Evolutionary conservation across 2,113 vertebrate species (phyloP).

Genomic region (Macquaria australasica): DNA sequence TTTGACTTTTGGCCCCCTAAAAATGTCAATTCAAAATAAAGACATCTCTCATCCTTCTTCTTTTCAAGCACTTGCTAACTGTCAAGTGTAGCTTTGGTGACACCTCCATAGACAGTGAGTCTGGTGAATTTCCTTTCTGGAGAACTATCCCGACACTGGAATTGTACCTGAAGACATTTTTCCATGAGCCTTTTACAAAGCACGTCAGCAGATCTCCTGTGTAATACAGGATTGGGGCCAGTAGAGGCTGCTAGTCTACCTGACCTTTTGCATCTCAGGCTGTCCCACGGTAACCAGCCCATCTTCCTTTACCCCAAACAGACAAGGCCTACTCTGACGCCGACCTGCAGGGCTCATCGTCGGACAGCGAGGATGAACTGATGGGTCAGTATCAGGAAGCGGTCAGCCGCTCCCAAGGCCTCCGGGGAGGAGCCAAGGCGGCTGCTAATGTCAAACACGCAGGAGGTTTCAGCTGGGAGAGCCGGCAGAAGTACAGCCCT

Average conservation of each 20-base stretch:
- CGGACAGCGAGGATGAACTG: conserved; percentile 97
- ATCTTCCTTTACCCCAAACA: conserved; percentile 57
- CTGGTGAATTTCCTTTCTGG: no score
- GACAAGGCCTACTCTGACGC: conserved; percentile 89
- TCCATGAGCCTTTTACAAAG: background rate
- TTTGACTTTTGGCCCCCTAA: background rate
- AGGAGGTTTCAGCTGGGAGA: conserved; percentile 92
- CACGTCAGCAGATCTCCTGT: background rate
- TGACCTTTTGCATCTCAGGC: background rate
- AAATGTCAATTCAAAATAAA: background rate
- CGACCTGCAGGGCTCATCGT: conserved; percentile 92
- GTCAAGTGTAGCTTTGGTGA: background rate
- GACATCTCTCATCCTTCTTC: background rate
- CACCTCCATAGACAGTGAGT: background rate
- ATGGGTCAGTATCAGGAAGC: conserved; percentile 97
- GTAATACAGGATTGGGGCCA: conserved; percentile 1
- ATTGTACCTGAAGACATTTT: background rate
- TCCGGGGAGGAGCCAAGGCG: conserved; percentile 77
- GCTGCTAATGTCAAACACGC: conserved; percentile 78
- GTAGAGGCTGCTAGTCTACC: conserved; percentile 27
- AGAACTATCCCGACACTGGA: background rate
- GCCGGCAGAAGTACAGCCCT: conserved; percentile 93
- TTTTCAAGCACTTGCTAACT: background rate
- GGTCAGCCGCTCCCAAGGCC: conserved; percentile 89
- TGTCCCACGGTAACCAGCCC: background rate